phyloP scores from a whole-genome alignment of 2,888 invertebrate species.

The Yponomeuta malinellus region DNA sequence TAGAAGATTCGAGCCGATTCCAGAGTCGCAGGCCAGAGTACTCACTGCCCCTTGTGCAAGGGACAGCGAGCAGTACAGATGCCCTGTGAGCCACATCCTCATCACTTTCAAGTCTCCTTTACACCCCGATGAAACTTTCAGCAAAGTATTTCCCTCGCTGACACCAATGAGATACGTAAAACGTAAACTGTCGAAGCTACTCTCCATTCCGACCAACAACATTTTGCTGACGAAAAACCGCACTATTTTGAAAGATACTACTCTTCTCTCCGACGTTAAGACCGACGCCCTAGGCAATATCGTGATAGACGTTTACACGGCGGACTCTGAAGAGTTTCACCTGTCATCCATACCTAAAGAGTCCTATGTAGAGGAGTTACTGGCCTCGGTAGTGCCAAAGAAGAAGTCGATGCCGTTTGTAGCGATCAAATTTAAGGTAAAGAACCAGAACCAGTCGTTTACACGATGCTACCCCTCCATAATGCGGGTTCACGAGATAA shows the following conservation, averaged over 20 bases:
- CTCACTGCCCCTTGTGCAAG: slow-evolving; percentile 56
- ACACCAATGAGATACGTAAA: slow-evolving; percentile 61
- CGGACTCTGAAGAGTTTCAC: slow-evolving; percentile 56
- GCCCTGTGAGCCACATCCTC: slow-evolving; percentile 58
- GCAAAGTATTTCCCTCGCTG: slow-evolving; percentile 62
- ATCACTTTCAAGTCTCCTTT: slow-evolving; percentile 60
- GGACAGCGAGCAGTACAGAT: slow-evolving; percentile 50
- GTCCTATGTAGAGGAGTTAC: slow-evolving; percentile 57
- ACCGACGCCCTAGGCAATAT: slow-evolving; percentile 56
- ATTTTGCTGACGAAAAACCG: slow-evolving; percentile 59
- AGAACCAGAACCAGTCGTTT: slow-evolving; percentile 59
- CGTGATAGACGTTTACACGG: slow-evolving; percentile 62
- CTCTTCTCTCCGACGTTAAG: slow-evolving; percentile 52
- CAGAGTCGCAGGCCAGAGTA: slow-evolving; percentile 43
- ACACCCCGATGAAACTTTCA: slow-evolving; percentile 53
- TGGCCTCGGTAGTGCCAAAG: slow-evolving; percentile 54
- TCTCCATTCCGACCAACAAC: slow-evolving; percentile 53
- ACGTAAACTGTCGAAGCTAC: slow-evolving; percentile 60
- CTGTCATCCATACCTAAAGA: slow-evolving; percentile 59
- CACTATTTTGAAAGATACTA: slow-evolving; percentile 58
- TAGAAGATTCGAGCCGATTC: slow-evolving; percentile 38
- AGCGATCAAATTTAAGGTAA: slow-evolving; percentile 60
- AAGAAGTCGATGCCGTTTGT: slow-evolving; percentile 62
- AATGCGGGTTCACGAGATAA: slow-evolving; percentile 75
- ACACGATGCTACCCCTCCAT: slow-evolving; percentile 71